Base-by-base conservation (phyloP, 1,140 invertebrate species). In the Sarcophaga peregrina region DNA sequence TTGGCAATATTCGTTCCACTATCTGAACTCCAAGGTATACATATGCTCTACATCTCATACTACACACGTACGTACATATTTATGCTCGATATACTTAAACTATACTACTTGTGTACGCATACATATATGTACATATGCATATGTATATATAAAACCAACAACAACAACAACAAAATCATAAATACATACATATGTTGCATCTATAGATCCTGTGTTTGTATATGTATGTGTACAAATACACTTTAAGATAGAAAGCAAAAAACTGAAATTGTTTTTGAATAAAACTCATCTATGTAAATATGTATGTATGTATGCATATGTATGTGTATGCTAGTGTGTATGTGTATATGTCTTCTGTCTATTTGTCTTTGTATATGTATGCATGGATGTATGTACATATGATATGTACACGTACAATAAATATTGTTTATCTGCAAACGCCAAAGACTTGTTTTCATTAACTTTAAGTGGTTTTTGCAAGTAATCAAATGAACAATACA, bases 381-480 rank as follows among this genome's bases (percentile, higher is more conserved):
- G n/a, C n/a, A n/a, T n/a, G n/a, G n/a, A n/a, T n/a, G n/a, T n/a
- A n/a, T n/a, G n/a, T n/a, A n/a, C n/a, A n/a, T n/a, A n/a, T n/a
- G 8, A 78, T 15, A 75, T 13, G 13, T 48, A 48, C 74, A 78
- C 75, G n/a, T 78, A 78, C 75, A 78, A 78, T 50, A 48, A 78
- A 78, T 78, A 78, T 78, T 78, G 75, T 78, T 78, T 78, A 78
- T 78, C 75, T 78, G 75, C 75, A 50, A 78, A 50, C 75, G 47
- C 75, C 75, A 52, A 78, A 78, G 75, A 78, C 75, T 78, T 78
- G 75, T 78, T 78, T 78, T 78, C 75, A 78, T 78, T 78, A 78
- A 78, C 75, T 78, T 78, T 78, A 78, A 78, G 75, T 78, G 75
- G 75, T 78, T 78, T 78, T 78, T 78, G 75, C 48, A 50, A 78